Evolutionary conservation across 2,797 vertebrate genomes (phyloP).

Genomic region (Zenarchopterus dispar): DNA sequence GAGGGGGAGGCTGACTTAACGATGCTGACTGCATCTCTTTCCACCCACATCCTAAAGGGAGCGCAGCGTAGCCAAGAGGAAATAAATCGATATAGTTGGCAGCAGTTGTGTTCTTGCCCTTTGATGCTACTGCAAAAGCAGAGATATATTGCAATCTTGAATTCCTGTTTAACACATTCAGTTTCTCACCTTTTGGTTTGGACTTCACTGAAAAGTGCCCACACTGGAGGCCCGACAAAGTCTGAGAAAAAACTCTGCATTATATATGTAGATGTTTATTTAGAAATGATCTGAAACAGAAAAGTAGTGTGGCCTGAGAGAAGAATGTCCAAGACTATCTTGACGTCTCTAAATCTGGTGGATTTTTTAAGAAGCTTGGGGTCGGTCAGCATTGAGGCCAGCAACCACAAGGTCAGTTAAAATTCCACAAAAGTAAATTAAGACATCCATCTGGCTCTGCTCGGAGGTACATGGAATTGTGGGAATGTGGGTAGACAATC

Average conservation of each 20-base stretch:
- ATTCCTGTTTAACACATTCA: slow-evolving; percentile 23
- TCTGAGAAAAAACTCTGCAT: not conserved
- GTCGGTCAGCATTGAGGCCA: slow-evolving; percentile 72
- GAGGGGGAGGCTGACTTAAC: slow-evolving; percentile 26
- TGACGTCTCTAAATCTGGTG: slow-evolving; percentile 69
- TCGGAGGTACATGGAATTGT: slow-evolving; percentile 49
- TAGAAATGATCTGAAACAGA: slow-evolving; percentile 27
- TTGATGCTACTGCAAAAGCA: slow-evolving; percentile 47
- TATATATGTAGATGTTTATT: not conserved
- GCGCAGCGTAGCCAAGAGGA: slow-evolving; percentile 39
- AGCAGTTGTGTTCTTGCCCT: slow-evolving; percentile 65
- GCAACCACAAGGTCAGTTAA: slow-evolving; percentile 67
- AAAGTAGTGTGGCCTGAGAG: slow-evolving; percentile 37
- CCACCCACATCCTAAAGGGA: slow-evolving; percentile 25
- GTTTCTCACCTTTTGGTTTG: slow-evolving; percentile 17
- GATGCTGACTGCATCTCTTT: slow-evolving; percentile 29
- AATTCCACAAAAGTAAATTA: slow-evolving; percentile 64
- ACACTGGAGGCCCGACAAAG: not conserved
- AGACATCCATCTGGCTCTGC: slow-evolving; percentile 64
- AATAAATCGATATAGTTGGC: slow-evolving; percentile 57
- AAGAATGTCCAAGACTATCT: slow-evolving; percentile 55
- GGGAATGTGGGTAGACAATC: slow-evolving; percentile 51
- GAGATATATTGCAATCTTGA: slow-evolving; percentile 38
- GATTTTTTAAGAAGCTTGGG: slow-evolving; percentile 68
- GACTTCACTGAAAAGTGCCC: slow-evolving; percentile 3